Conservation (phyloP, 2,888 invertebrate species). For the Diadegma fenestrale region DNA sequence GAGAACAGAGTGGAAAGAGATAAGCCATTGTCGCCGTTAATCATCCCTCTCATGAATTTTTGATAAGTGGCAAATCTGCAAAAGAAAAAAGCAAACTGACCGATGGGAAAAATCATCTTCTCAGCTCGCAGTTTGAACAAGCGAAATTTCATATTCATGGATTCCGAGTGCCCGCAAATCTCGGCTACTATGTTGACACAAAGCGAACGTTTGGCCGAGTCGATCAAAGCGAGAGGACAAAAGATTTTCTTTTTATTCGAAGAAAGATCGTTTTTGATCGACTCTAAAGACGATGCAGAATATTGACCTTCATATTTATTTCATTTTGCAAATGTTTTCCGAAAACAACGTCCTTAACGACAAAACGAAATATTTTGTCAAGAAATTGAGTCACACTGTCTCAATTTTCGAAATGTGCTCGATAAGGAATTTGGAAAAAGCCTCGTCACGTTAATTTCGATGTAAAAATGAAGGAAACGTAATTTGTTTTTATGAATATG, state of each 20-base stretch:
- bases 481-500: background rate
- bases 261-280: no score
- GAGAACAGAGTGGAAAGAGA: background rate
- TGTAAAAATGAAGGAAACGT: no score
- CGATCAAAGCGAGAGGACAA: background rate
- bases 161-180: background rate
- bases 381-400: no score
- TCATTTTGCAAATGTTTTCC: no score
- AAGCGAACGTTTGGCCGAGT: background rate
- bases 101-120: background rate
- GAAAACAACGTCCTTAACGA: no score
- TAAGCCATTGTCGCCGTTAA: slow-evolving; percentile 5
- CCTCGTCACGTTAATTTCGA: no score
- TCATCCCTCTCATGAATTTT: slow-evolving; percentile 1
- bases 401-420: no score
- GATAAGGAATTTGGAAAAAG: no score
- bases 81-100: background rate
- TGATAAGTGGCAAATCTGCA: background rate
- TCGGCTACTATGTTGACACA: background rate
- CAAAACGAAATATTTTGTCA: no score
- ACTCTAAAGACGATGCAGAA: no score
- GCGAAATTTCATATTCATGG: slow-evolving; percentile 1
- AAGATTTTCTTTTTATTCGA: background rate
- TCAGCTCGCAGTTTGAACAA: background rate
- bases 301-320: no score